Evolutionary conservation across 2,113 vertebrate species (phyloP).

Genomic region (Chloropsis hardwickii): DNA sequence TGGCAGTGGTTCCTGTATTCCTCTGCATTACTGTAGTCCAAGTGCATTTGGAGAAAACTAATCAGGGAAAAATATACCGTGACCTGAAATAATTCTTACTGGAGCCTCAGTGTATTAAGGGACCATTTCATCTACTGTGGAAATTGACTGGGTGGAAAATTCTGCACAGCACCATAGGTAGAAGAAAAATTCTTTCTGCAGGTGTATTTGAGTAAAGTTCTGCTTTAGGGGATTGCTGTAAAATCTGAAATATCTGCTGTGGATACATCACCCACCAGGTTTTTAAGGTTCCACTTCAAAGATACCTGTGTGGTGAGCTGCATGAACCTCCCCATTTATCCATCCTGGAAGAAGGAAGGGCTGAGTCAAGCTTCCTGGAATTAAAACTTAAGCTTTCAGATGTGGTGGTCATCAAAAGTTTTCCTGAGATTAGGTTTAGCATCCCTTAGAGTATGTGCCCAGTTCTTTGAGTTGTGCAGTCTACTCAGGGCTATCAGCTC

Average conservation of each 20-base stretch:
- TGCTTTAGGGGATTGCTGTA: neutral
- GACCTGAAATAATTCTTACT: neutral
- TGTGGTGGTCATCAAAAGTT: conserved; percentile 1
- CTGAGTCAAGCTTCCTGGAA: neutral
- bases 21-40: neutral
- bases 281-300: neutral
- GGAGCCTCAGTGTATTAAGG: neutral
- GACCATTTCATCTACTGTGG: neutral
- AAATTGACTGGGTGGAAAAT: neutral
- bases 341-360: neutral
- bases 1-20: neutral
- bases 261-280: neutral
- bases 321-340: neutral
- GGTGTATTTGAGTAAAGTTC: neutral
- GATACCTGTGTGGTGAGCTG: neutral
- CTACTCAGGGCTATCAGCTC: neutral
- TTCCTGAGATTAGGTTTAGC: neutral
- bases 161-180: neutral
- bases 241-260: neutral
- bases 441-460: neutral
- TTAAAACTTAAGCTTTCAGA: neutral
- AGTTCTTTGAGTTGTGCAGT: neutral
- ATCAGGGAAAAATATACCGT: neutral
- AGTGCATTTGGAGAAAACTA: neutral
- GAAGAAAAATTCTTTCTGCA: neutral